Base-by-base conservation (phyloP, 1,140 invertebrate genomes). In the Ooceraea biroi region DNA sequence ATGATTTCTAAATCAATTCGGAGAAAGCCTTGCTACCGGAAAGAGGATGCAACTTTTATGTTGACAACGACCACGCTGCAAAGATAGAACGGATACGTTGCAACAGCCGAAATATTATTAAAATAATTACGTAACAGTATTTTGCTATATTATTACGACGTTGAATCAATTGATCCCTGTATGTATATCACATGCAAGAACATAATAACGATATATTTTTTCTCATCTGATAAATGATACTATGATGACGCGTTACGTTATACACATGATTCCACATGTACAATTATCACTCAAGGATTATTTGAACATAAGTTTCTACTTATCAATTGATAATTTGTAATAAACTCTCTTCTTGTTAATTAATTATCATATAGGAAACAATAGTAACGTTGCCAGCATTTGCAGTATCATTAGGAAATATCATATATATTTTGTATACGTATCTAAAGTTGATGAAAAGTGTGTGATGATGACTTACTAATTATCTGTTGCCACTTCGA, bases 1-100 rank as follows among this genome's bases (percentile, higher is more conserved):
- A 69, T 36, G 83, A 55, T 80, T 77, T 72, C 71, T n/a, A 55
- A 78, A 74, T 85, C 78, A 85, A 83, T 88, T 88, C 86, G 58
- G 27, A 22, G 87, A 88, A 88, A 52, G 14, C 58, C 17, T 76
- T 71, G 63, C 36, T 36, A 52, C 78, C 66, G 87, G 84, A 85
- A 85, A 68, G 61, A 76, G 57, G 85, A 88, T 85, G 82, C 44
- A 77, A 80, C 41, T 84, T 82, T 84, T 87, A 52, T 55, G 60
- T 52, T 46, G 80, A 60, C 72, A 77, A 77, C 68, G 46, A 60
- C 25, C 58, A 63, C 72, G 58, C 19, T n/a, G 58, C 25, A 14
- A 77, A 82, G 72, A 88, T 80, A 80, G 74, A 52, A 55, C 10
- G 5, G 44, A 36, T 46, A 48, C 17, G 27, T 11, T 41, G 27